Evolutionary conservation across 2,113 vertebrate genomes (phyloP).

Genomic region (Opisthocomus hoazin): DNA sequence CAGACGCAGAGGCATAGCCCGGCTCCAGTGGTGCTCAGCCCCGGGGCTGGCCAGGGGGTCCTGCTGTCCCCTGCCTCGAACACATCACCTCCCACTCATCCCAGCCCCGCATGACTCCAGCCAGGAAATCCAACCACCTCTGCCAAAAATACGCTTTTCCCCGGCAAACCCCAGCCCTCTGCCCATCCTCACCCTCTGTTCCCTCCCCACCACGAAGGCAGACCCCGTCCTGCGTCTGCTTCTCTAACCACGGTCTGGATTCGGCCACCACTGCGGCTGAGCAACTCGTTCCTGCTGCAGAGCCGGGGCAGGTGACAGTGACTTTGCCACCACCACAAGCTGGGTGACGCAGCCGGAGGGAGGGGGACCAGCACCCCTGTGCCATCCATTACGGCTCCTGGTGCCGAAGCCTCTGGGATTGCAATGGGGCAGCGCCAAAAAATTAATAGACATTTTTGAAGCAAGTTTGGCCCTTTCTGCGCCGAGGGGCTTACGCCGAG

Average conservation of each 20-base stretch:
- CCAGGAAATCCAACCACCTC: not conserved
- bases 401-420: not conserved
- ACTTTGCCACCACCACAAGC: not conserved
- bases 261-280: fast-evolving
- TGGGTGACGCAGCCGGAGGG: not conserved
- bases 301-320: not conserved
- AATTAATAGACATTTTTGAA: not conserved
- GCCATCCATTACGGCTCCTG: fast-evolving
- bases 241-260: not conserved
- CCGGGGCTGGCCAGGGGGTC: fast-evolving
- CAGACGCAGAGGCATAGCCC: fast-evolving
- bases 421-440: not conserved
- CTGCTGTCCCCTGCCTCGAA: not conserved
- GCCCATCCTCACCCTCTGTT: not conserved
- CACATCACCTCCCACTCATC: not conserved
- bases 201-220: fast-evolving
- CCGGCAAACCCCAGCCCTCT: not conserved
- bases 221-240: not conserved
- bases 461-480: not conserved
- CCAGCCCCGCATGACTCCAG: fast-evolving
- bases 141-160: not conserved
- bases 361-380: not conserved
- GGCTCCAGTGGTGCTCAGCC: not conserved
- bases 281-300: fast-evolving
- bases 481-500: fast-evolving